phyloP scores from a whole-genome alignment of 2,797 vertebrate species.

The Halcyon leucocephala region DNA sequence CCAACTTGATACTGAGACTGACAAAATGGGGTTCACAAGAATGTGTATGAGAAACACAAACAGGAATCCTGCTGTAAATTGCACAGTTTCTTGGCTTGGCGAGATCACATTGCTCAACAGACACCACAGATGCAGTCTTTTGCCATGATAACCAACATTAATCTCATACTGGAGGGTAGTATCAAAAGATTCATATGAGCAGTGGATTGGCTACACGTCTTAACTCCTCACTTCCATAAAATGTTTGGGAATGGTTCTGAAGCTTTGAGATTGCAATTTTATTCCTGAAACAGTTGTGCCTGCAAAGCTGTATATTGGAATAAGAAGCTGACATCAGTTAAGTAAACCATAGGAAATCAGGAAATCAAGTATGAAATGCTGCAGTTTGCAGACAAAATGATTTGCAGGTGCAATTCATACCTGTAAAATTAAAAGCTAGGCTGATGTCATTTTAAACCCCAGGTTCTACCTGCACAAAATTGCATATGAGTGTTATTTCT shows the following conservation, averaged over 20 bases:
- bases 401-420: constrained; percentile 65
- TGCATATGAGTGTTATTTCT: not conserved
- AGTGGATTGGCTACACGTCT: not conserved
- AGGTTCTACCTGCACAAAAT: not conserved
- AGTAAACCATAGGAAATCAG: constrained; percentile 5
- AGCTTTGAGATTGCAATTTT: not conserved
- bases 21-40: not conserved
- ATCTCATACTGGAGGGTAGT: not conserved
- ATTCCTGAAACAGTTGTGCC: not conserved
- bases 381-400: constrained; percentile 36
- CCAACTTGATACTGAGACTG: not conserved
- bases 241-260: not conserved
- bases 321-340: constrained; percentile 13
- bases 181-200: not conserved
- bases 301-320: not conserved
- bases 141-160: not conserved
- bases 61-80: not conserved
- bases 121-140: not conserved
- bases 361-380: constrained; percentile 18
- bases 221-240: not conserved
- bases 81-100: not conserved
- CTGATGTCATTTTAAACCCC: constrained; percentile 14
- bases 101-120: not conserved
- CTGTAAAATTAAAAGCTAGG: constrained; percentile 54
- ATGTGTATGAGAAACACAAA: not conserved